Evolutionary conservation across 1,140 invertebrate species (phyloP).

Genomic region (Orchestia grillus): DNA sequence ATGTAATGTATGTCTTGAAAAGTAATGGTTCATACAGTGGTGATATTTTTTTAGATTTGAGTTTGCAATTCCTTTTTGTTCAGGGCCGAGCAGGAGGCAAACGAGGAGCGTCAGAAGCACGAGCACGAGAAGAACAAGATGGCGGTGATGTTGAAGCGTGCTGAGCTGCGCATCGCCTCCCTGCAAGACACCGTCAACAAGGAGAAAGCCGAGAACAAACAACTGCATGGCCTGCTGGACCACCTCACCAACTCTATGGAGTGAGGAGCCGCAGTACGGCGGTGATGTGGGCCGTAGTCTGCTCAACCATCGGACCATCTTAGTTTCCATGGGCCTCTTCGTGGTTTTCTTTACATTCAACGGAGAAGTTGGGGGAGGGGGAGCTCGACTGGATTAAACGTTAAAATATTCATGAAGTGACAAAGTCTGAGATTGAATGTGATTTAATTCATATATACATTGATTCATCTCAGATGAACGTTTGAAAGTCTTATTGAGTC

Average conservation of each 20-base stretch:
- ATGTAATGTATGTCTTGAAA: too few relatives aligned
- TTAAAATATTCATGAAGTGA: too few relatives aligned
- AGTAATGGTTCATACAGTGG: too few relatives aligned
- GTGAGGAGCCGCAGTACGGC: not conserved
- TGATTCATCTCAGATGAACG: not conserved
- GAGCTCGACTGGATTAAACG: too few relatives aligned
- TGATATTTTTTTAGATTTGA: too few relatives aligned
- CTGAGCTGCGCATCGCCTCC: constrained; percentile 61
- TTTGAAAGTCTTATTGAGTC: not conserved
- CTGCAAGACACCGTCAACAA: constrained; percentile 60
- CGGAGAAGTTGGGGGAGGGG: too few relatives aligned
- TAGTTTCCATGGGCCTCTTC: not conserved
- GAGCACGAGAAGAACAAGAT: constrained; percentile 59
- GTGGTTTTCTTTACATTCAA: not conserved
- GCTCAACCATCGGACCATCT: not conserved
- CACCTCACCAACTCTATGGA: constrained; percentile 57
- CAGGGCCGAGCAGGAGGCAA: constrained; percentile 59
- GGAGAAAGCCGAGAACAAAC: constrained; percentile 51
- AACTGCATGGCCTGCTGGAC: constrained; percentile 58
- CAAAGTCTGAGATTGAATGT: too few relatives aligned
- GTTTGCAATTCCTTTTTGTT: not conserved
- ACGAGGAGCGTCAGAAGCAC: constrained; percentile 53
- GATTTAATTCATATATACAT: not conserved
- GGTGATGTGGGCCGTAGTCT: too few relatives aligned
- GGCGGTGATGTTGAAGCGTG: constrained; percentile 60